These are phyloP conservation scores for Deroplatys truncata DNA, from an alignment of 2,888 invertebrate species.

Conservation along the genomic window DNA sequence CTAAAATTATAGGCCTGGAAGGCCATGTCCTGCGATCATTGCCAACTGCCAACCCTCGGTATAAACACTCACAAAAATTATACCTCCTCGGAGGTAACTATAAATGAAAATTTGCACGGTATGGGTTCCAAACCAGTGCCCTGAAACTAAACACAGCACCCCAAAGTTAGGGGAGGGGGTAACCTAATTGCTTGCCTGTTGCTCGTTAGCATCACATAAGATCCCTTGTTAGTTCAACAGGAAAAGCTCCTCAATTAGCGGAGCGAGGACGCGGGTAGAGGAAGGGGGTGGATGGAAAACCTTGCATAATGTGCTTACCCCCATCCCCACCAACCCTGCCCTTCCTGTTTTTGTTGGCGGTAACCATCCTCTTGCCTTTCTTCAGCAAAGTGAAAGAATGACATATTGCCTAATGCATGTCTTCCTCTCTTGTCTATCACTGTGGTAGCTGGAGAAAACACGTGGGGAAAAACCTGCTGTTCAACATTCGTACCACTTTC, in stretches of 20 bases:
- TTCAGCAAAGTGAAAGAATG: background rate
- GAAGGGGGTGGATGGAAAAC: background rate
- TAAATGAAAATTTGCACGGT: background rate
- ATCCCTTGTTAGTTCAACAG: background rate
- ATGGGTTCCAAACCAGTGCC: background rate
- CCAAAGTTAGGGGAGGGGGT: background rate
- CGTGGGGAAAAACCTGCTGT: no score
- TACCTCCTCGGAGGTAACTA: background rate
- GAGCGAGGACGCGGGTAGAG: background rate
- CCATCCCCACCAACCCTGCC: no score
- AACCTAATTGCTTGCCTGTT: background rate
- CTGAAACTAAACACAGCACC: background rate
- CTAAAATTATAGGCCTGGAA: no score
- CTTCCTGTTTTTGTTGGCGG: background rate
- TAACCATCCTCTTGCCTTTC: background rate
- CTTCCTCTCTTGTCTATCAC: background rate
- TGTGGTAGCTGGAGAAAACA: background rate
- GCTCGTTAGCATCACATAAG: background rate
- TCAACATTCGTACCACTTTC: no score
- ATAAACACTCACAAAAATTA: no score
- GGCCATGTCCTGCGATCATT: no score
- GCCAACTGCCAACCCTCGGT: no score
- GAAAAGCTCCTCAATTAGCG: constrained; percentile 21
- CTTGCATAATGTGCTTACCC: background rate
- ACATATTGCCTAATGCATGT: background rate